Evolutionary conservation across 2,113 vertebrate species (phyloP), one percentile per base, ranked within the genome.

Genomic region (Athene cunicularia): DNA sequence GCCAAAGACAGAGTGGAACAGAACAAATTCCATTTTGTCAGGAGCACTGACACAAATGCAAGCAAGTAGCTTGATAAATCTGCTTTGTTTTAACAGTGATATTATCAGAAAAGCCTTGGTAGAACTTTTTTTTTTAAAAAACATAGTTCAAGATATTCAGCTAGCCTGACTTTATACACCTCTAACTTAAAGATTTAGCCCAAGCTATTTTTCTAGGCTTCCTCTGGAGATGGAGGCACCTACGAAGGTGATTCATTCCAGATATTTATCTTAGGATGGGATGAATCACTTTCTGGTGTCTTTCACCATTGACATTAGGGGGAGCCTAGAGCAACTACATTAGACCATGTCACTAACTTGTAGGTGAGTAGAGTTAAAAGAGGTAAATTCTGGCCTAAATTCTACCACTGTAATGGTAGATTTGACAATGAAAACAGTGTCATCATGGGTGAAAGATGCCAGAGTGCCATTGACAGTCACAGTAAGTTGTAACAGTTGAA

Each of bases 11-110:
- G 72, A 94, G 67, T 64, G 81, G 86, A 94, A 92, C 55, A 47
- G 75, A 58, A 53, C 11, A n/a, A 80, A 66, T 90, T 95, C 72
- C 67, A 41, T 92, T 91, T 95, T 95, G 86, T 88, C 88, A 92
- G 82, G 39, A 93, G 63, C 72, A 49, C 21, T 53, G 50, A 88
- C 80, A 94, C 59, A 88, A 79, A 73, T 77, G 60, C 66, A 86
- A 86, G 50, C 70, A 86, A 67, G 59, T 70, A 67, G 32, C 68
- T 86, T 74, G 86, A 71, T 88, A 45, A 74, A 86, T 88, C 41
- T 94, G n/a, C 45, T 83, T 66, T 86, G 16, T 63, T 72, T 19
- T 58, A 80, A 66, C 30, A 93, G 58, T 0, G 16, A 12, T 23
- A 45, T 80, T 60, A 76, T 35, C n/a, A 53, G 75, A 37, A 77